Evolutionary conservation across 1,140 invertebrate genomes (phyloP), one percentile per base, ranked within the genome.

Genomic region (Heliconius congener): DNA sequence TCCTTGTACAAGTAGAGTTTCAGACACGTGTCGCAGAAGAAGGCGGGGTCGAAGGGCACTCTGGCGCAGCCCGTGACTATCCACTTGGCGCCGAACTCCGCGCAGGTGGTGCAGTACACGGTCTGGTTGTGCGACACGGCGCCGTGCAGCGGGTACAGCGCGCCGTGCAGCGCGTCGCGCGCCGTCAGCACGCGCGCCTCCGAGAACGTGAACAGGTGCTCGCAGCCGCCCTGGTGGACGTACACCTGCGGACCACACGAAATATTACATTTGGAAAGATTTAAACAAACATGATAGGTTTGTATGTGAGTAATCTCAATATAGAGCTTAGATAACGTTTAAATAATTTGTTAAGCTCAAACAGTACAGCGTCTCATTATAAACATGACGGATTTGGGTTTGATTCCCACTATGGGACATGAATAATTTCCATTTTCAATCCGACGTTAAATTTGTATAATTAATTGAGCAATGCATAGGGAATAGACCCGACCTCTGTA

Each of bases 181-280:
- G 77, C 37, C n/a, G 8, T 39, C n/a, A 72, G 34, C 82, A 82
- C 1, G 87, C 74, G 74, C 13, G 95, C 95, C 90, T 98, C 97
- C 13, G 96, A 96, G 83, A 99, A 97, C 1, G 96, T 95, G 85
- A 99, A 95, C 1, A 98, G 86, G 92, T 99, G 98, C 91, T 99
- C 98, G 94, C 98, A 99, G 85, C 96, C 96, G n/a, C 98, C 98
- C 91, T 98, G 97, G 94, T 98, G 98, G 46, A 97, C 95, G 94
- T 98, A 99, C 6, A 98, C 95, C 95, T 97, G 97, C 39, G 39
- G 39, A 39, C 9, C 39, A 39, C 8, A 39, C 39, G 39, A 39
- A 39, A 39, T 39, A 9, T 39, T 9, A 2, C 1, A 39, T 6
- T 34, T 5, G 6, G 0, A 5, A 34, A 5, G 34, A 6, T 34